Conservation (phyloP, 2,113 vertebrate species). For the Panurus biarmicus region DNA sequence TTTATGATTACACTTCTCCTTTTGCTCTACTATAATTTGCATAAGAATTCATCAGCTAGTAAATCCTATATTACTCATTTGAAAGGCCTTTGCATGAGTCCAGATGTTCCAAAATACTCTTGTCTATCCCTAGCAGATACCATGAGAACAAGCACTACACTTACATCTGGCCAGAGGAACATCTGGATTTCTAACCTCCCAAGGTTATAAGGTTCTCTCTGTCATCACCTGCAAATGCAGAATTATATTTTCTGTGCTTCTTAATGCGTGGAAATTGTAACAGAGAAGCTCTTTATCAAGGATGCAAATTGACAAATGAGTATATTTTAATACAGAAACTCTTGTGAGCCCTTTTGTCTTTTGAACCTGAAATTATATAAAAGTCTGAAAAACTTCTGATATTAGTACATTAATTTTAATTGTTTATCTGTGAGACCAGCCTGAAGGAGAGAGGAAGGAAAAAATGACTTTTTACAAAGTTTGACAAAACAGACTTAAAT, state of each 20-base stretch:
- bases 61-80: not conserved
- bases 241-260: not conserved
- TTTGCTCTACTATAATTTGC: not conserved
- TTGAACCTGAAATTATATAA: not conserved
- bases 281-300: not conserved
- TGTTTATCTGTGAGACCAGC: conserved; percentile 19
- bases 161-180: not conserved
- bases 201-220: not conserved
- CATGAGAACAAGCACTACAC: not conserved
- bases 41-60: not conserved
- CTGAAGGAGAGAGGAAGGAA: not conserved
- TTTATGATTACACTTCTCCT: not conserved
- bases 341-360: not conserved
- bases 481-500: not conserved
- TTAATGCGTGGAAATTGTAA: not conserved
- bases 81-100: not conserved
- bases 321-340: not conserved
- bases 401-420: not conserved
- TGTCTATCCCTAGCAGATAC: not conserved
- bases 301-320: not conserved
- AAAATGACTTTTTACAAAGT: not conserved
- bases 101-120: not conserved
- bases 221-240: not conserved
- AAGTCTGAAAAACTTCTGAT: conserved; percentile 4
- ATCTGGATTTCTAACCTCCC: not conserved